Evolutionary conservation across 2,113 vertebrate genomes (phyloP), one percentile per base, ranked within the genome.

Genomic region (Stegostoma tigrinum): DNA sequence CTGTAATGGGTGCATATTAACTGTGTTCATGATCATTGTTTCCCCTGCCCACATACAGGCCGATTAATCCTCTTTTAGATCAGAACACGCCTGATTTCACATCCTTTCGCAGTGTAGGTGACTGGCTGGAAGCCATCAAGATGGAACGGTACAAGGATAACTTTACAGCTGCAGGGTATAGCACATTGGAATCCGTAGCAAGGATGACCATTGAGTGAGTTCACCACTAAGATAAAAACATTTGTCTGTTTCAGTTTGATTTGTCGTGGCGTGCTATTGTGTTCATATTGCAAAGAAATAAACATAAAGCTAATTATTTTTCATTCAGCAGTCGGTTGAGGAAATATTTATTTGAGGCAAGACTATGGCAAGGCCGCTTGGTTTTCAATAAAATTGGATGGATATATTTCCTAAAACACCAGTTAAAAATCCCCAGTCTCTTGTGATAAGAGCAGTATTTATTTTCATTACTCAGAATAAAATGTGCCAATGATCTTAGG

Each of bases 101-200:
- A 96, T 97, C 99, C 96, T 99, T 99, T 97, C 98, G 99, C 97
- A 98, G 99, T 67, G 98, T 99, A 97, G 98, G 98, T 97, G 99
- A 99, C 97, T 99, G 99, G 99, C 97, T 99, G 97, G 98, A 99
- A 98, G 99, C 99, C 98, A 99, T 99, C 98, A 99, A 99, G 98
- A 99, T 99, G 99, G 99, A 99, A 97, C 98, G 98, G 97, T 99
- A 99, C 97, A 98, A 98, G 97, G 99, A 99, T 97, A 99, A 99
- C 98, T 99, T 99, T 98, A 99, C 99, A 97, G 99, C 99, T 96
- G 99, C 99, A 75, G 99, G 99, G 96, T 99, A 99, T 97, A 98
- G 98, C 98, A 99, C 98, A 95, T 98, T 99, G 96, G 99, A 99
- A 96, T 98, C 99, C 96, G 99, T 99, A 97, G 99, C 99, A 96